Base-by-base conservation (phyloP, 2,113 vertebrate genomes). In the Alligator sinensis region DNA sequence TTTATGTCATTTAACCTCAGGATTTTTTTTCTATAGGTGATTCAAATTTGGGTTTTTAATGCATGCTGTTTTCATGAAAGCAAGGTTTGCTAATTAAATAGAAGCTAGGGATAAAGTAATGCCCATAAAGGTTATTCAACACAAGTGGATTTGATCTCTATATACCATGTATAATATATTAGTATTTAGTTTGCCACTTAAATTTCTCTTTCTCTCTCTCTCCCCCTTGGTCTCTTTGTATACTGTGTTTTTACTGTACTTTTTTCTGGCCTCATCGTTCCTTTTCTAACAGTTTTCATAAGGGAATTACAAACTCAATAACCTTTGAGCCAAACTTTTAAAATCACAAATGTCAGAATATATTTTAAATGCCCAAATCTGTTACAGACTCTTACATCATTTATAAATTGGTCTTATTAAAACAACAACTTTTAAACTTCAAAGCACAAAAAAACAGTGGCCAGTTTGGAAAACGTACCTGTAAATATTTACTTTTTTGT, bases 141-240 rank as follows among this genome's bases (percentile, higher is more conserved):
- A 88, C 76, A 93, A 94, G 66, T 6, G 85, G 58, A 84, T 86
- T 91, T 89, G 74, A 25, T 84, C 92, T 91, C 93, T 78, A 16
- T 84, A 86, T 89, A 79, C 82, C 75, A 95, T 96, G 93, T 96
- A 88, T 96, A 47, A 60, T 92, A 93, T 77, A 87, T 75, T 63
- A 47, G 3, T 17, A 82, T 91, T 92, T 92, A 8, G 34, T 90
- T 95, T 96, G 75, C 87, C 88, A 82, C 77, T 5, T 75, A 89
- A 92, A 87, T 92, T 82, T 55, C 19, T 68, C 79, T 87, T 86
- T 83, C 4, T 47, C 1, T 4, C 70, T 80, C 80, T 90, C 30
- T 61, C n/a, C 9, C n/a, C 60, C 24, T 60, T 19, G 4, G 18
- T 22, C 47, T 70, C 66, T n/a, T 54, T 86, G 38, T 90, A 77